Evolutionary conservation across 2,113 vertebrate species (phyloP), one percentile per base, ranked within the genome.

Genomic region (Oncorhynchus masou): DNA sequence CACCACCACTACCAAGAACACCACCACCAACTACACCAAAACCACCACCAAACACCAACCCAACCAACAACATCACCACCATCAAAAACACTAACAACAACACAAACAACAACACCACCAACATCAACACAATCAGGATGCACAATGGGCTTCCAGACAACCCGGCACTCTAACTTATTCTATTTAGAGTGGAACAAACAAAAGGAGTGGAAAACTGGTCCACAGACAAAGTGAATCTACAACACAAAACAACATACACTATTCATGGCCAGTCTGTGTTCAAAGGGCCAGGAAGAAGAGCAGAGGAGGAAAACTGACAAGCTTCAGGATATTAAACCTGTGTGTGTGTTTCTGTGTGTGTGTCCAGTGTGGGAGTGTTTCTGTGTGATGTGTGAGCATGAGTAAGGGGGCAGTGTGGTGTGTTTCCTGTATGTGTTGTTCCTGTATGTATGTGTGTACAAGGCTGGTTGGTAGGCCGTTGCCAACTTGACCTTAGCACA

Each of bases 211-310:
- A 65, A 90, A 82, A 81, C 85, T 86, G 84, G 83, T 84, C 86
- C 80, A 80, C 86, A 92, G 91, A 91, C 81, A 87, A 86, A 84
- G 85, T 83, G 89, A 87, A 89, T 87, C 84, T 85, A 87, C 87
- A 86, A 92, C 88, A 88, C 83, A 91, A 90, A 91, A 91, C 86
- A 93, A 91, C 90, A 92, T 92, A 78, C 89, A 93, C 89, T 92
- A 94, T 94, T 93, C 91, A 93, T 92, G 90, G 84, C 83, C 86
- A 85, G 85, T 34, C 84, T 84, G 82, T 83, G 83, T 89, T 92
- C 88, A 92, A 90, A 81, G 91, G 89, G 81, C 78, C 83, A 74
- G 48, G 60, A 62, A 85, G 83, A 87, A 83, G 86, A 88, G 86
- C 87, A 60, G 5, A 22, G 49, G 81, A 67, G 71, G 39, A 71